These are phyloP conservation scores for Cryptosula pallasiana DNA, from an alignment of 2,888 invertebrate species.

Conservation along the genomic window DNA sequence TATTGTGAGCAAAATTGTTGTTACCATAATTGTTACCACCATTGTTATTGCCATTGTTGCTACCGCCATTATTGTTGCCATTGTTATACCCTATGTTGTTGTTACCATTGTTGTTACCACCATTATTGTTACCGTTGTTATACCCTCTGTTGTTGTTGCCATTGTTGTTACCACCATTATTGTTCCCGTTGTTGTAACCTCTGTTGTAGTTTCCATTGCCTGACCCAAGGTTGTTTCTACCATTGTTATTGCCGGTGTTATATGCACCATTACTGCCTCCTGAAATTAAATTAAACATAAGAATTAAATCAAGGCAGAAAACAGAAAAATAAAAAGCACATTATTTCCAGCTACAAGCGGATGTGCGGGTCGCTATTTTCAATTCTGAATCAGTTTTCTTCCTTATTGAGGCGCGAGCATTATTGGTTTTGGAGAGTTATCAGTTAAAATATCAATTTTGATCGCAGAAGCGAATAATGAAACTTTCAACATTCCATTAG, in stretches of 20 bases:
- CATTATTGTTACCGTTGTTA: neutral
- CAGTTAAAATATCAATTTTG: no score
- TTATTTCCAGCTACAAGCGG: no score
- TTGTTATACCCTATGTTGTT: neutral
- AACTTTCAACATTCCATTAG: no score
- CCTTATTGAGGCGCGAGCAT: no score
- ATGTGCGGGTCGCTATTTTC: no score
- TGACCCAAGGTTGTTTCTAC: neutral
- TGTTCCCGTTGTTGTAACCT: neutral
- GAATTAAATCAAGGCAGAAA: no score
- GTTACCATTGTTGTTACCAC: neutral
- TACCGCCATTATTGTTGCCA: neutral
- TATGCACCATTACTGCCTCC: no score
- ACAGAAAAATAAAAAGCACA: no score
- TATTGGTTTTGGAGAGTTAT: no score
- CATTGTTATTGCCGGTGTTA: neutral
- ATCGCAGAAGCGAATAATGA: no score
- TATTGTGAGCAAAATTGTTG: neutral
- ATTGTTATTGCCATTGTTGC: slow-evolving; percentile 6
- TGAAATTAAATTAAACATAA: no score
- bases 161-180: neutral
- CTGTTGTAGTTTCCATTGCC: neutral
- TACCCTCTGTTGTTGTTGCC: neutral
- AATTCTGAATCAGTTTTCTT: no score
- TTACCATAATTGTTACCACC: neutral